Conservation (phyloP, 2,113 vertebrate genomes). For the Dasyprocta punctata region DNA sequence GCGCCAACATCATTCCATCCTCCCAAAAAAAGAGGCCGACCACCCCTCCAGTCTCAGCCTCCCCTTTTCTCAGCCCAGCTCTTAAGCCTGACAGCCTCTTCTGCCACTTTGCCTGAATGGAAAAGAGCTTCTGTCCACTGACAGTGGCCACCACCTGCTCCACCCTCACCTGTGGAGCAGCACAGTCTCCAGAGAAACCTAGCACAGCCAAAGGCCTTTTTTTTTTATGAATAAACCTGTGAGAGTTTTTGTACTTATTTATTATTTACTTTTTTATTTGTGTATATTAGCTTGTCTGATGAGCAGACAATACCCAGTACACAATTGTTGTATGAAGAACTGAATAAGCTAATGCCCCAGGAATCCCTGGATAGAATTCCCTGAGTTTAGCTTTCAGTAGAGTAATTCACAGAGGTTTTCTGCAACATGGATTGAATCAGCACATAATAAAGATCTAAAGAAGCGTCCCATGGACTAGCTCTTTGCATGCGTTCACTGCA, state of each 20-base stretch:
- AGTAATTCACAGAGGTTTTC: background rate
- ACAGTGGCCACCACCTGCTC: background rate
- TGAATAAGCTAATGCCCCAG: background rate
- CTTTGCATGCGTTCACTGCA: rapidly evolving
- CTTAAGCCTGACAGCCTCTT: background rate
- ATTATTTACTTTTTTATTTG: background rate
- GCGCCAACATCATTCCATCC: background rate
- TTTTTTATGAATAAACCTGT: no score
- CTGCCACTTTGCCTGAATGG: background rate
- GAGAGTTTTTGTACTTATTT: background rate
- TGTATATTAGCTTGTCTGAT: background rate
- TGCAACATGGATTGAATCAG: background rate
- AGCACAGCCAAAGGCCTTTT: background rate
- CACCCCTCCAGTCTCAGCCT: background rate
- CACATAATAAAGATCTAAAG: background rate
- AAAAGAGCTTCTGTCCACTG: background rate
- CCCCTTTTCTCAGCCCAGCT: background rate
- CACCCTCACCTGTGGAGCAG: background rate
- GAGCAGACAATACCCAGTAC: background rate
- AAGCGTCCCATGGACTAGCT: background rate
- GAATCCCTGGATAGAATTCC: background rate
- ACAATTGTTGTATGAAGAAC: background rate
- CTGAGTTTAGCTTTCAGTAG: background rate
- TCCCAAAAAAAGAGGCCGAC: background rate
- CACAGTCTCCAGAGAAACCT: background rate